phyloP scores from a whole-genome alignment of 2,113 vertebrate species.

The Oreochromis spilurus region DNA sequence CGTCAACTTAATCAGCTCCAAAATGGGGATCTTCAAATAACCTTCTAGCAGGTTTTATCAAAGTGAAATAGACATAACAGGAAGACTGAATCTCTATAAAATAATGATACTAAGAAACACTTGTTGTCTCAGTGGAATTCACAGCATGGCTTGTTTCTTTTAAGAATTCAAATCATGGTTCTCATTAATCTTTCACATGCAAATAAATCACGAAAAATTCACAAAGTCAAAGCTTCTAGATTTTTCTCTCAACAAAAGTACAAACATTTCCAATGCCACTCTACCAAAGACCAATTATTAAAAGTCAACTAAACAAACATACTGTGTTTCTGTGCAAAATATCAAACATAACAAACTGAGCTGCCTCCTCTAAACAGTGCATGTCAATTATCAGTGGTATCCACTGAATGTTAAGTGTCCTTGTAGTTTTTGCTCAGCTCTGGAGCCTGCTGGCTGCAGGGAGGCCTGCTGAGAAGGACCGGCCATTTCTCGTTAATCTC shows the following conservation, averaged over 20 bases:
- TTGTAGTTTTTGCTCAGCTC: neutral
- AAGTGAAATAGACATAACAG: neutral
- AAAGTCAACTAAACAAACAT: neutral
- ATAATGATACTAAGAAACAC: neutral
- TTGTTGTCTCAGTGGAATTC: neutral
- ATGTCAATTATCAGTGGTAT: conserved; percentile 2
- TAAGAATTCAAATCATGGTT: neutral
- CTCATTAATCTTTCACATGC: neutral
- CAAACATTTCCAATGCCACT: neutral
- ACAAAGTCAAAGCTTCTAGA: neutral
- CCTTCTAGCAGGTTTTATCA: neutral
- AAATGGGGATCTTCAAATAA: neutral
- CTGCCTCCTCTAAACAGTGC: neutral
- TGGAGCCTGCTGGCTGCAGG: neutral
- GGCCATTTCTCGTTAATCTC: conserved; percentile 57
- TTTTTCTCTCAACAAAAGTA: neutral
- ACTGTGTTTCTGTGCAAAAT: neutral
- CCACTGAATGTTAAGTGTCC: conserved; percentile 17
- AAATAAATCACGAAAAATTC: neutral
- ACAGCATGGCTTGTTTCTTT: neutral
- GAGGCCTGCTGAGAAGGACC: conserved; percentile 43
- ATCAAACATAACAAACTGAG: neutral
- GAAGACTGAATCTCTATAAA: neutral
- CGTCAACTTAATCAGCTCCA: neutral
- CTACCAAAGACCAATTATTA: neutral